Conservation (phyloP, 2,113 vertebrate species). For the Lamprologus tigripictilis region DNA sequence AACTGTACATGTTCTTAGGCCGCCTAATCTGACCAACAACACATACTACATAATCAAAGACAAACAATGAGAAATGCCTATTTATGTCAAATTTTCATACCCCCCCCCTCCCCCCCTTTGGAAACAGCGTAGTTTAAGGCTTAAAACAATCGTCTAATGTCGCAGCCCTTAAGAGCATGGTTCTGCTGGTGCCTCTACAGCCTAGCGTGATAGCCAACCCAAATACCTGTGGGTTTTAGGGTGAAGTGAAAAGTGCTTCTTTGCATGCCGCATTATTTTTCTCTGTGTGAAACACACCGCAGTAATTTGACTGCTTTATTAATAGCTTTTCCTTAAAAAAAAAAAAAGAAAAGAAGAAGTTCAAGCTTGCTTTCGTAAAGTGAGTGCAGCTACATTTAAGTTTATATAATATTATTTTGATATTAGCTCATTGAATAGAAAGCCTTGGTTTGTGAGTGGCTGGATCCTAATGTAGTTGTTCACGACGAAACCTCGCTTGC, state of each 20-base stretch:
- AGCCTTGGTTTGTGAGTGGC: neutral
- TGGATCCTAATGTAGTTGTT: neutral
- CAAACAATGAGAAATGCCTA: neutral
- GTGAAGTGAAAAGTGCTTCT: conserved; percentile 44
- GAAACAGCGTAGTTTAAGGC: neutral
- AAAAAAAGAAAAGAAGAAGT: neutral
- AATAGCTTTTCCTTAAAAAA: neutral
- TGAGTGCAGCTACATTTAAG: neutral
- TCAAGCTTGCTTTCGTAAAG: neutral
- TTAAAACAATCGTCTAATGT: conserved; percentile 21
- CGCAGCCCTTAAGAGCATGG: neutral
- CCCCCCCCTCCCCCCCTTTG: neutral
- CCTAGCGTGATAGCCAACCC: conserved; percentile 37
- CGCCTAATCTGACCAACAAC: neutral
- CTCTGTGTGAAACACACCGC: conserved; percentile 29
- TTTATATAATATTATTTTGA: neutral
- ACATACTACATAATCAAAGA: neutral
- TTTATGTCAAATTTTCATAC: neutral
- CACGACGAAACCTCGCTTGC: neutral
- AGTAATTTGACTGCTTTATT: conserved; percentile 39
- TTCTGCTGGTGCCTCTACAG: conserved; percentile 7
- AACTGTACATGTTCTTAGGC: neutral
- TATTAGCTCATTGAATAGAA: neutral
- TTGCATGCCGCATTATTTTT: conserved; percentile 41
- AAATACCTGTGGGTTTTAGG: conserved; percentile 54